phyloP scores from a whole-genome alignment of 2,113 vertebrate genomes.

The Maccullochella peelii region DNA sequence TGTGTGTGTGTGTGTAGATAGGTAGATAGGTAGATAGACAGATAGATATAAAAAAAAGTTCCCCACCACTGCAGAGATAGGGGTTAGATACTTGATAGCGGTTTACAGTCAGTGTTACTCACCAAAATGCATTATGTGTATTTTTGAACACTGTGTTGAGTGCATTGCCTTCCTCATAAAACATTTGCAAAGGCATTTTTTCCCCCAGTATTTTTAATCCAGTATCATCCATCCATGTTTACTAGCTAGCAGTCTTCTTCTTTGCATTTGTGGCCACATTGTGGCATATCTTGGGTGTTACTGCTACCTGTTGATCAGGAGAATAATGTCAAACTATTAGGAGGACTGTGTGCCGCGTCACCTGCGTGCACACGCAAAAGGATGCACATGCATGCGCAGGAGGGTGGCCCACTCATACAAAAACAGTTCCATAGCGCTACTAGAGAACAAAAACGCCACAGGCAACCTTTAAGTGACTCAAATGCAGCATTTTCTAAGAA shows the following conservation, averaged over 20 bases:
- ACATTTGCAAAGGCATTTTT: not conserved
- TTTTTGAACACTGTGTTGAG: not conserved
- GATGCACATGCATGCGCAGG: too few species aligned
- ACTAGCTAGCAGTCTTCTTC: not conserved
- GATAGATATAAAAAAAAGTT: too few species aligned
- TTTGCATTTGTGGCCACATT: slow-evolving; percentile 1
- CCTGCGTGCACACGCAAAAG: too few species aligned
- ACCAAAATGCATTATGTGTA: not conserved
- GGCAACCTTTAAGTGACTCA: slow-evolving; percentile 8
- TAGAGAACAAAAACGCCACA: not conserved
- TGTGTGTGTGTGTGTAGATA: too few species aligned
- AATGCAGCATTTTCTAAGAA: slow-evolving; percentile 20
- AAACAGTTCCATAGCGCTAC: not conserved
- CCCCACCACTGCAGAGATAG: not conserved
- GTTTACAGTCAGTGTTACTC: not conserved
- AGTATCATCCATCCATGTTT: not conserved
- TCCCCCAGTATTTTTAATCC: not conserved
- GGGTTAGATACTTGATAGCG: not conserved
- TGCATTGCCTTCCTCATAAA: not conserved
- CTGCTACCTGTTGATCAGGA: slow-evolving; percentile 10
- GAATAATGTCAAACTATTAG: not conserved
- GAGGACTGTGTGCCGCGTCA: not conserved
- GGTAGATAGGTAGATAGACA: too few species aligned
- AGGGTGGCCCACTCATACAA: not conserved
- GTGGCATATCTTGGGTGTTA: not conserved